Evolutionary conservation across 2,888 invertebrate genomes (phyloP).

Genomic region (Cataglyphis cursor): DNA sequence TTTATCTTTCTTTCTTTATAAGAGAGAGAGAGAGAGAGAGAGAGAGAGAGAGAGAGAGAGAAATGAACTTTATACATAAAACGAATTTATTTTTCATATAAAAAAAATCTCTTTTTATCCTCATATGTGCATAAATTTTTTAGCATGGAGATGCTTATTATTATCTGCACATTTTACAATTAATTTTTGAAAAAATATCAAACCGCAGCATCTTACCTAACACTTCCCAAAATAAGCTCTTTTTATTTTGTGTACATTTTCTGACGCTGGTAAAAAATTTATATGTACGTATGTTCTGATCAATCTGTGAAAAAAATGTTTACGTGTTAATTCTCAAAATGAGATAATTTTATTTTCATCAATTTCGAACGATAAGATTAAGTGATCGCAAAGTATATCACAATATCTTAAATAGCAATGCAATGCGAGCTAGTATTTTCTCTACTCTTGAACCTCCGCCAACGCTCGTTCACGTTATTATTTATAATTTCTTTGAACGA

Average conservation of each 20-base stretch:
- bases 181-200: neutral
- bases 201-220: neutral
- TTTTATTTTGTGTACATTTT: neutral
- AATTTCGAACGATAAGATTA: neutral
- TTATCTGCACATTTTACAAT: neutral
- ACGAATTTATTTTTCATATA: neutral
- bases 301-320: neutral
- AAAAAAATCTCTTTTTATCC: neutral
- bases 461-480: slow-evolving; percentile 5
- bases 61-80: neutral
- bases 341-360: neutral
- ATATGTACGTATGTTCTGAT: neutral
- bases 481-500: slow-evolving; percentile 44
- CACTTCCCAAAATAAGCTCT: neutral
- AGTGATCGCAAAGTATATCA: slow-evolving; percentile 4
- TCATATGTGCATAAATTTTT: neutral
- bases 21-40: neutral
- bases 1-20: neutral
- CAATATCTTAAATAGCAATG: neutral
- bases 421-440: neutral
- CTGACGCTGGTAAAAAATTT: neutral
- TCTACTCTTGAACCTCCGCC: neutral
- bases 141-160: neutral
- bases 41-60: neutral
- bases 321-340: neutral